Percentiles rank a stretch among this genome's conserved stretches.
Conservation (phyloP, 2,113 vertebrate species). For the Saguinus imperator region DNA sequence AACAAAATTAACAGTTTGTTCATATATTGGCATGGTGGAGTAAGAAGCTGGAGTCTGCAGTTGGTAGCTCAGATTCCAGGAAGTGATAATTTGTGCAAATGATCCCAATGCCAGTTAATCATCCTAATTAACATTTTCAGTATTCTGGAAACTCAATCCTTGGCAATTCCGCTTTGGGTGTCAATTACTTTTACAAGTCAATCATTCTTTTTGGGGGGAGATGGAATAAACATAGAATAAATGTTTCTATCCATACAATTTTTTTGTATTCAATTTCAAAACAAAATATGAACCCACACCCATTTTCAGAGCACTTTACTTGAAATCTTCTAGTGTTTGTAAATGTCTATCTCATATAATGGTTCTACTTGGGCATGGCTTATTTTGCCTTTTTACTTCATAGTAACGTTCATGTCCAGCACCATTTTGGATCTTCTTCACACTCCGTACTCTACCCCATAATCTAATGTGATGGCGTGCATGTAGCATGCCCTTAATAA, state of each 20-base stretch:
- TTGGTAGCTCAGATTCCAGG: background rate
- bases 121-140: background rate
- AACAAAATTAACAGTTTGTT: fast-evolving
- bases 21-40: fast-evolving
- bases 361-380: no score
- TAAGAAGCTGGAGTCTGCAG: background rate
- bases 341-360: background rate
- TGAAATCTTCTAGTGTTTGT: background rate
- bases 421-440: background rate
- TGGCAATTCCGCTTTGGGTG: background rate
- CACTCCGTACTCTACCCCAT: background rate
- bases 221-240: background rate
- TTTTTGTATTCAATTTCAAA: background rate
- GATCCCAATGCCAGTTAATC: no score
- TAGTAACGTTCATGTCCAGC: background rate
- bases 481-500: background rate
- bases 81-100: fast-evolving
- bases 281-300: background rate
- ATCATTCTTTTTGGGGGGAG: background rate
- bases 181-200: background rate
- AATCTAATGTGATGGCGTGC: background rate
- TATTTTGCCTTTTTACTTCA: background rate
- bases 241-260: background rate
- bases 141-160: background rate
- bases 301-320: background rate